Conservation (phyloP, 2,113 vertebrate species). For the Ondatra zibethicus region DNA sequence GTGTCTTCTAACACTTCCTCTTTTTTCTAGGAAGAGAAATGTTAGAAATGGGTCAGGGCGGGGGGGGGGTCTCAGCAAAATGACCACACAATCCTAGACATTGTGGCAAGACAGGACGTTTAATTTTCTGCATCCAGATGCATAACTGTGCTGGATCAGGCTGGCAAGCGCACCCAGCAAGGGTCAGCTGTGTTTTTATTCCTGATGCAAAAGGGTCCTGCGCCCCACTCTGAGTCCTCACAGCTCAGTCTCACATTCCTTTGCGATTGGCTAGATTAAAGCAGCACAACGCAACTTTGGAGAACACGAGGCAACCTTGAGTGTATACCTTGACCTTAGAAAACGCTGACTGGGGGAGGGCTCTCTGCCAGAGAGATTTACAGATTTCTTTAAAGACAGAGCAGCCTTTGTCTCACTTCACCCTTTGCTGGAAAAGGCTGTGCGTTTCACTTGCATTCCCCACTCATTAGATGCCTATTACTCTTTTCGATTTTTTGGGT, state of each 20-base stretch:
- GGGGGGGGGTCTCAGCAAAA: not conserved
- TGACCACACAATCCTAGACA: not conserved
- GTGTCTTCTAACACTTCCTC: not conserved
- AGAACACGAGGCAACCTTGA: not conserved
- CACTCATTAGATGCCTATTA: not conserved
- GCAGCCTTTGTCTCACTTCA: not conserved
- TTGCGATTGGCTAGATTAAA: not conserved
- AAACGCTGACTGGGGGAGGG: not conserved
- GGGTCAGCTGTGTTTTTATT: not conserved
- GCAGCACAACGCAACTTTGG: not conserved
- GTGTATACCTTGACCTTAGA: not conserved
- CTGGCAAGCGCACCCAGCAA: not conserved
- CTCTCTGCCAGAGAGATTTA: not conserved
- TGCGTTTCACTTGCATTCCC: not conserved
- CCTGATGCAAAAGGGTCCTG: not conserved
- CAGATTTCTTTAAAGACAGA: not conserved
- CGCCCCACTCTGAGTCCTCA: not conserved
- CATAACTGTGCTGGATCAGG: not conserved
- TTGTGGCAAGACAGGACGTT: not conserved
- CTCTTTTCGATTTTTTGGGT: not conserved
- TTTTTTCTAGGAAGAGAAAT: not conserved
- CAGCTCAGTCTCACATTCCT: not conserved
- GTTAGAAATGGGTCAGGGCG: not conserved
- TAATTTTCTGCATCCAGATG: not conserved
- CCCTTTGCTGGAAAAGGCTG: not conserved